Evolutionary conservation across 2,113 vertebrate species (phyloP).

Genomic region (Aleadryas rufinucha): DNA sequence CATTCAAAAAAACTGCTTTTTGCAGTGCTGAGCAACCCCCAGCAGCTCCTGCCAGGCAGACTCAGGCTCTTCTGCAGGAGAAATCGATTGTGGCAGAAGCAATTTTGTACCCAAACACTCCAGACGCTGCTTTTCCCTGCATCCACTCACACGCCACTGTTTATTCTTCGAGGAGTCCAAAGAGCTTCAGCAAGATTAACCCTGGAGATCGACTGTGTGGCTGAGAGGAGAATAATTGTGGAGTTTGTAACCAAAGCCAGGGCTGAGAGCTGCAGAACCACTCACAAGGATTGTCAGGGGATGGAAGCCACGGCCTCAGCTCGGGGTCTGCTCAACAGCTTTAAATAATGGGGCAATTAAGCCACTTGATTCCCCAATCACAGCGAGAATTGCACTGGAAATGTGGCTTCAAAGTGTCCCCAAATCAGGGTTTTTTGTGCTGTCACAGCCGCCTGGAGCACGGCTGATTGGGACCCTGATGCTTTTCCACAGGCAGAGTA

Average conservation of each 20-base stretch:
- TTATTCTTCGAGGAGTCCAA: neutral
- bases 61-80: neutral
- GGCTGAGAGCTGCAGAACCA: neutral
- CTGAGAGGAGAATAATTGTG: neutral
- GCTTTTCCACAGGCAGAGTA: neutral
- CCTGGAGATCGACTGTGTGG: rapidly evolving
- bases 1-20: neutral
- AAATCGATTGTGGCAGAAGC: neutral
- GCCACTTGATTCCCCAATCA: neutral
- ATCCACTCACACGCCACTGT: neutral
- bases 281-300: neutral
- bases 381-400: neutral
- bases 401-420: neutral
- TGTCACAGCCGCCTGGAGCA: neutral
- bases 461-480: neutral
- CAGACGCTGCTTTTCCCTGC: neutral
- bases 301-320: neutral
- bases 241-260: neutral
- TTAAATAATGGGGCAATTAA: neutral
- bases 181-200: neutral
- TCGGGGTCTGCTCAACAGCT: neutral
- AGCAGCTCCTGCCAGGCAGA: neutral
- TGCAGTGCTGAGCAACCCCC: neutral
- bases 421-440: neutral
- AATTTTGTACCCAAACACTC: neutral